These are phyloP conservation scores for Andricus curvator DNA, from an alignment of 2,888 invertebrate species.

Conservation along the genomic window DNA sequence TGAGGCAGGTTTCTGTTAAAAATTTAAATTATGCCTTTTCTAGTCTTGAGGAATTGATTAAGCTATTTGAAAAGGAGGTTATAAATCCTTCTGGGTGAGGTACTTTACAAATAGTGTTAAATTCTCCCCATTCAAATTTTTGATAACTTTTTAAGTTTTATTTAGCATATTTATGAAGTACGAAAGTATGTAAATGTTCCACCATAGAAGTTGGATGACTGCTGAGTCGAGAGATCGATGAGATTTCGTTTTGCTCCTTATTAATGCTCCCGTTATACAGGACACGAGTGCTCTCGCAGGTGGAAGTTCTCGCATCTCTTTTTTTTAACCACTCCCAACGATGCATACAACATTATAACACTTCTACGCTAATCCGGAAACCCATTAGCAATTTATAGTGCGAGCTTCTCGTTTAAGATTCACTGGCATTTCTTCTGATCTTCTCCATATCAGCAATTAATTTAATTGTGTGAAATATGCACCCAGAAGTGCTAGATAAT, in stretches of 20 bases:
- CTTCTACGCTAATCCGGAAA: conserved; percentile 19
- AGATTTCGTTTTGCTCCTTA: conserved; percentile 61
- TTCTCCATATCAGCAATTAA: conserved; percentile 3
- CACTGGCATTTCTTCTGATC: not conserved
- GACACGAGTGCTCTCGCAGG: conserved; percentile 56
- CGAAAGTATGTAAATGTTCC: conserved; percentile 24
- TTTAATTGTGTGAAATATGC: not conserved
- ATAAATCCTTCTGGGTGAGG: not conserved
- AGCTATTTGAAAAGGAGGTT: not conserved
- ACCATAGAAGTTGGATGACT: conserved; percentile 52
- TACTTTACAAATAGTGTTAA: conserved; percentile 13
- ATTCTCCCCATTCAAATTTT: conserved; percentile 40
- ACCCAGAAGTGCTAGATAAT: not conserved
- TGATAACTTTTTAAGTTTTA: not conserved
- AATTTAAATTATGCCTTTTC: not conserved
- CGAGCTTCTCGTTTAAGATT: conserved; percentile 1
- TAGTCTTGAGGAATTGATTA: not conserved
- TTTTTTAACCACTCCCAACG: conserved; percentile 41
- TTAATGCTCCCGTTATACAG: conserved; percentile 63
- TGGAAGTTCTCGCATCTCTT: conserved; percentile 54
- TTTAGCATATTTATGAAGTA: conserved; percentile 30
- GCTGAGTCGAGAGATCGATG: conserved; percentile 48
- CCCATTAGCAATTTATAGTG: conserved; percentile 22
- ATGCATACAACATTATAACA: conserved; percentile 10
- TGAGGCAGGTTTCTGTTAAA: not conserved